Evolutionary conservation across 92 coral and sea anemone genomes (phyloP).

Genomic region (Bergia puertoricense): DNA sequence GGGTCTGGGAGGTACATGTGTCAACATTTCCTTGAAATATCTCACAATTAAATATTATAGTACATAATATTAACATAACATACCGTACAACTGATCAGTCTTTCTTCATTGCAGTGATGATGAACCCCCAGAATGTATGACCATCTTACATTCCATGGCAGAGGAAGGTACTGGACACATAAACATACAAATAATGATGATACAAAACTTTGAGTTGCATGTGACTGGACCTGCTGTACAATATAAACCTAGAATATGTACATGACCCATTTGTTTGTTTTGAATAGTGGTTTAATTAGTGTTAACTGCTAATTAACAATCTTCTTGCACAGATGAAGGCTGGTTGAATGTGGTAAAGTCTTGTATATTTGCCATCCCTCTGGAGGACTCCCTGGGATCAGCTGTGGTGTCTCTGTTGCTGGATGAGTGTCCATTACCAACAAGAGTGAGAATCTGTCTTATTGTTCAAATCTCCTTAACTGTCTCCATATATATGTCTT

Average conservation of each 20-base stretch:
- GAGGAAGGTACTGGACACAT: slow-evolving; percentile 75
- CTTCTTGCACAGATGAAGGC: slow-evolving; percentile 74
- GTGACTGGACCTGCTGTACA: not conserved
- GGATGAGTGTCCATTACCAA: slow-evolving; percentile 97
- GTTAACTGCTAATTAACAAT: not conserved
- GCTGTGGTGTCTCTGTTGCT: slow-evolving; percentile 91
- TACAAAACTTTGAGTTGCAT: not conserved
- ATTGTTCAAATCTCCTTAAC: not conserved
- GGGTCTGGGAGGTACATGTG: too few relatives aligned
- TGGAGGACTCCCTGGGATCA: slow-evolving; percentile 91
- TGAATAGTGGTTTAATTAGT: not conserved
- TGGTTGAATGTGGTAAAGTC: slow-evolving; percentile 96
- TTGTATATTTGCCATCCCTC: slow-evolving; percentile 87
- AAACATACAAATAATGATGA: not conserved
- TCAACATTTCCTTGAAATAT: too few relatives aligned
- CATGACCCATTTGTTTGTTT: too few relatives aligned
- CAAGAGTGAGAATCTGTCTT: slow-evolving; percentile 68
- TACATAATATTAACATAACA: not conserved
- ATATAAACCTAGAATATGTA: too few relatives aligned
- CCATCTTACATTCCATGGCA: slow-evolving; percentile 82
- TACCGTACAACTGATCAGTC: not conserved
- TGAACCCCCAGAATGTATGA: slow-evolving; percentile 92
- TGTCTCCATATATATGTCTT: not conserved
- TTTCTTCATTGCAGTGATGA: slow-evolving; percentile 65
- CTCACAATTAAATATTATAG: too few relatives aligned